A percentile compares a stretch with the other conserved stretches of the same genome.
These are phyloP conservation scores for Lerista edwardsae DNA, from an alignment of 2,797 vertebrate genomes.

Conservation along the genomic window DNA sequence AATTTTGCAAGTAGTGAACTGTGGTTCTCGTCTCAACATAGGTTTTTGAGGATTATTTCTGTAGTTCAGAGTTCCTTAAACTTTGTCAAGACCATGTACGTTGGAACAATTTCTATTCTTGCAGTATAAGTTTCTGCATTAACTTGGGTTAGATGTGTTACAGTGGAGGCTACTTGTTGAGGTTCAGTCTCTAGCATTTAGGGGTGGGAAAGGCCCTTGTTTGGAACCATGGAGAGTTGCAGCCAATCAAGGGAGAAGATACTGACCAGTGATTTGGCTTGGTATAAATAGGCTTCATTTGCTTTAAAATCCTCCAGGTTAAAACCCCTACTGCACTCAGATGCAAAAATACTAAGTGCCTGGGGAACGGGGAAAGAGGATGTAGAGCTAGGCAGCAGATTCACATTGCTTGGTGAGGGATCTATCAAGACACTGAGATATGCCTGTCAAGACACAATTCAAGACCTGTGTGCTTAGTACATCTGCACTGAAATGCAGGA, in stretches of 20 bases:
- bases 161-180: background rate
- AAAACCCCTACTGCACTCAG: background rate
- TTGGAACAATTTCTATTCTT: no score
- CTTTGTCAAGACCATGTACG: background rate
- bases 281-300: background rate
- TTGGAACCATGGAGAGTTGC: no score
- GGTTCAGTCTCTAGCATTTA: no score
- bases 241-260: no score
- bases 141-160: background rate
- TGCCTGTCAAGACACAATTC: background rate
- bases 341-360: background rate
- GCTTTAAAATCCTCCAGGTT: background rate
- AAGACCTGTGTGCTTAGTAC: background rate
- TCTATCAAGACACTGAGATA: background rate
- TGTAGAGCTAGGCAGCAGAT: background rate
- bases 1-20: conserved; percentile 49
- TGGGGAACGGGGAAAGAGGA: background rate
- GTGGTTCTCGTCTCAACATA: conserved; percentile 6
- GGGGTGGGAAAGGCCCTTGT: no score
- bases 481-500: background rate
- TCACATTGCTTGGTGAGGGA: background rate
- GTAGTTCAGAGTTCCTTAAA: background rate
- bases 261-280: no score
- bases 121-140: background rate
- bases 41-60: background rate